phyloP scores from a whole-genome alignment of 2,113 vertebrate genomes.

The Phrynocephalus versicolor region DNA sequence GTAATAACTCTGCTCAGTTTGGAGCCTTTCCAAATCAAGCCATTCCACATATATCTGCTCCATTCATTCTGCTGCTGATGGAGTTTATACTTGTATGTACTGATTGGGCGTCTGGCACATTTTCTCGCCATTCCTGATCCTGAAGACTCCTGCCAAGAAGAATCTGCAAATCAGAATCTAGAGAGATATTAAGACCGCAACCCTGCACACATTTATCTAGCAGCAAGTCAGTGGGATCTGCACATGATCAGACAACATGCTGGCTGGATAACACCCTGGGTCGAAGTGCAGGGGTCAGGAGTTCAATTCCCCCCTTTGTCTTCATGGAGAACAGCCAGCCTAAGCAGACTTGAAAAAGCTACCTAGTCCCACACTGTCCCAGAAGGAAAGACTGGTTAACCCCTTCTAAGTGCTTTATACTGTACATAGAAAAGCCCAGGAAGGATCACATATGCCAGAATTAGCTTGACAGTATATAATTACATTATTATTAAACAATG shows the following conservation, averaged over 20 bases:
- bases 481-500: no score
- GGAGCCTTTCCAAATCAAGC: background rate
- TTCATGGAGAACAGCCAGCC: no score
- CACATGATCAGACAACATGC: background rate
- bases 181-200: background rate
- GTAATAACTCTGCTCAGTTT: background rate
- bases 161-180: background rate
- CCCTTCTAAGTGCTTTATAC: no score
- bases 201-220: background rate
- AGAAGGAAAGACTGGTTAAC: no score
- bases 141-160: background rate
- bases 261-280: no score
- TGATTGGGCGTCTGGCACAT: background rate
- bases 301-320: no score
- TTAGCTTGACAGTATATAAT: no score
- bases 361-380: no score
- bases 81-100: background rate
- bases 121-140: background rate
- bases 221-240: background rate
- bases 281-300: no score
- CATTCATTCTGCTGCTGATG: background rate
- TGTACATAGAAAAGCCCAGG: no score
- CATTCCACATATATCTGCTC: background rate
- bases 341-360: no score
- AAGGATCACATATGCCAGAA: no score